Conservation (phyloP, 2,797 vertebrate species). For the Mionectes olivaceus region DNA sequence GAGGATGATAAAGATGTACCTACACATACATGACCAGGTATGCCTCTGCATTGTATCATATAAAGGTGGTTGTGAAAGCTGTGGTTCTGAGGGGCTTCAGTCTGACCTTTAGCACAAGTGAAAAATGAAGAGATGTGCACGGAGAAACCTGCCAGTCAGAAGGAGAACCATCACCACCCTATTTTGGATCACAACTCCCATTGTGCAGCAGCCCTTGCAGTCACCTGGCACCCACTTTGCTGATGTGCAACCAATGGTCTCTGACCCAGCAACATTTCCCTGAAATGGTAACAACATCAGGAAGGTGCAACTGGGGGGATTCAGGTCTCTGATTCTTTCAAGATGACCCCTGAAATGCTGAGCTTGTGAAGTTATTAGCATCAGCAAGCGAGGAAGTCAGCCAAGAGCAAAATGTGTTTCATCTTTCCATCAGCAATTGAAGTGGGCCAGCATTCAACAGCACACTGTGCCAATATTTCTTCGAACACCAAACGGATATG, state of each 20-base stretch:
- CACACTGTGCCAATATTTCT: conserved; percentile 48
- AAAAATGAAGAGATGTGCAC: neutral
- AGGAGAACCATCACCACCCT: neutral
- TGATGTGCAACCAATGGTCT: neutral
- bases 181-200: neutral
- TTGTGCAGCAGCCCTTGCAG: neutral
- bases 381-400: conserved; percentile 50
- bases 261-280: accelerated
- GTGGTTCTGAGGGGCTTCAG: neutral
- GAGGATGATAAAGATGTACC: neutral
- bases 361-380: conserved; percentile 32
- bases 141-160: neutral
- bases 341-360: conserved; percentile 48
- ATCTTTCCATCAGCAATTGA: conserved; percentile 35
- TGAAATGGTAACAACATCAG: neutral
- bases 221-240: neutral
- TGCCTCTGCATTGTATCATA: neutral
- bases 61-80: neutral
- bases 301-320: neutral
- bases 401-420: conserved; percentile 49
- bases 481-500: neutral
- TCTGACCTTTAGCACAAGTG: neutral
- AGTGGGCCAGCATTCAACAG: conserved; percentile 20
- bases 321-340: conserved; percentile 22
- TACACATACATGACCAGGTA: neutral